Evolutionary conservation across 2,888 invertebrate species (phyloP).

Genomic region (Drosophila mimetica): DNA sequence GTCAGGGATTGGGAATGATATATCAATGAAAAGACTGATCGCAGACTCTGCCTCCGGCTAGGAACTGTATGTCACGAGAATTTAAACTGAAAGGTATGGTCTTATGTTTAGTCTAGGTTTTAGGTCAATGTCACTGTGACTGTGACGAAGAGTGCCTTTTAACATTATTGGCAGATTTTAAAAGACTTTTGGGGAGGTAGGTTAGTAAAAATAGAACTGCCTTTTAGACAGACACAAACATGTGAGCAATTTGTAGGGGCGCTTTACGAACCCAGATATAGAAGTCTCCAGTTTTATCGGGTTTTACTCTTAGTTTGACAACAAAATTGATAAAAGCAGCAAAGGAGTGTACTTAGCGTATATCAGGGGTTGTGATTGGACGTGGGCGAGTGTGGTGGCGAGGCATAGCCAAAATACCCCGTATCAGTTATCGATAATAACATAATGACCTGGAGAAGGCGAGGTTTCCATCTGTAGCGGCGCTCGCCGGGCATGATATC

Average conservation of each 20-base stretch:
- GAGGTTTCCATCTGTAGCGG: constrained; percentile 50
- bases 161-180: background rate
- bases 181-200: background rate
- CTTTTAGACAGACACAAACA: no score
- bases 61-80: constrained; percentile 23
- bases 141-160: constrained; percentile 5
- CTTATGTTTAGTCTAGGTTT: no score
- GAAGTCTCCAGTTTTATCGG: constrained; percentile 46
- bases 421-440: constrained; percentile 27
- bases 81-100: constrained; percentile 7
- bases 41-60: background rate
- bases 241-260: no score
- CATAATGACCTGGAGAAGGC: constrained; percentile 56
- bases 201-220: no score
- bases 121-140: background rate
- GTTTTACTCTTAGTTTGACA: constrained; percentile 44
- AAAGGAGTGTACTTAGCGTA: constrained; percentile 1
- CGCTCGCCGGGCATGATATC: constrained; percentile 47
- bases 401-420: constrained; percentile 2
- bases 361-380: background rate
- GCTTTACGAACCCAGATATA: background rate
- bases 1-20: constrained; percentile 11
- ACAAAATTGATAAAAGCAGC: constrained; percentile 32
- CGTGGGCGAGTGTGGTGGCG: background rate
- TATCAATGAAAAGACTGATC: constrained; percentile 9